These are phyloP conservation scores for Scaptomyza polygonia DNA, from an alignment of 2,888 invertebrate species.

Conservation along the genomic window DNA sequence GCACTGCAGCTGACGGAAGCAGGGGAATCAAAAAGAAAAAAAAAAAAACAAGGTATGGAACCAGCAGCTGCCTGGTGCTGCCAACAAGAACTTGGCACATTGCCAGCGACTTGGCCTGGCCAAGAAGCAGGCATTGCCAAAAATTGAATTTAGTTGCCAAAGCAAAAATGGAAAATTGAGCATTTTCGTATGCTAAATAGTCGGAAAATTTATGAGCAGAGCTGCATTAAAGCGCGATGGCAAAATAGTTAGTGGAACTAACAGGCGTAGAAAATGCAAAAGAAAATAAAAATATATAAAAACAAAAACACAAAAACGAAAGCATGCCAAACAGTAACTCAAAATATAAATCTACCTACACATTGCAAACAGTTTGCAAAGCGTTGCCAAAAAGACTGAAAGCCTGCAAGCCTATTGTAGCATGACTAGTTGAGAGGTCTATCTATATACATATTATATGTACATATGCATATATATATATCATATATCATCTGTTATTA, in stretches of 20 bases:
- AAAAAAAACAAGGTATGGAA: conserved; percentile 1
- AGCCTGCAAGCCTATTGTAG: conserved; percentile 12
- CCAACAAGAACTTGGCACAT: conserved; percentile 54
- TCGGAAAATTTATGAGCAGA: conserved; percentile 59
- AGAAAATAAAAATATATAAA: not conserved
- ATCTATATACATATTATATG: not conserved
- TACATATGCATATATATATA: not conserved
- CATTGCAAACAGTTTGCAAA: conserved; percentile 47
- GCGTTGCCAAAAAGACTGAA: conserved; percentile 36
- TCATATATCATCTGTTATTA: conserved; percentile 26
- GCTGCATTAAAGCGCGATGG: conserved; percentile 44
- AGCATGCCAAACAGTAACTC: conserved; percentile 54
- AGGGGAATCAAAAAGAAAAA: not conserved
- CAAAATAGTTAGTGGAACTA: conserved; percentile 36
- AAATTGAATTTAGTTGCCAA: conserved; percentile 53
- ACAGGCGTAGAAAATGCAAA: conserved; percentile 11
- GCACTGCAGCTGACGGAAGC: conserved; percentile 39
- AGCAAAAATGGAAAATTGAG: conserved; percentile 24
- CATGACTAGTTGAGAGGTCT: conserved; percentile 5
- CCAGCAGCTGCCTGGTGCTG: conserved; percentile 16
- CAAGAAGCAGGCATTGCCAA: conserved; percentile 39
- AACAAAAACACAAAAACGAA: conserved; percentile 5
- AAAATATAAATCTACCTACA: conserved; percentile 53
- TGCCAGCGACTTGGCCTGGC: conserved; percentile 57
- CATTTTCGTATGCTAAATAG: conserved; percentile 65